Percentiles rank a stretch among this genome's conserved stretches.
These are phyloP conservation scores for Vannuccia rotundouncinata DNA, from an alignment of 2,888 invertebrate species.

Conservation along the genomic window DNA sequence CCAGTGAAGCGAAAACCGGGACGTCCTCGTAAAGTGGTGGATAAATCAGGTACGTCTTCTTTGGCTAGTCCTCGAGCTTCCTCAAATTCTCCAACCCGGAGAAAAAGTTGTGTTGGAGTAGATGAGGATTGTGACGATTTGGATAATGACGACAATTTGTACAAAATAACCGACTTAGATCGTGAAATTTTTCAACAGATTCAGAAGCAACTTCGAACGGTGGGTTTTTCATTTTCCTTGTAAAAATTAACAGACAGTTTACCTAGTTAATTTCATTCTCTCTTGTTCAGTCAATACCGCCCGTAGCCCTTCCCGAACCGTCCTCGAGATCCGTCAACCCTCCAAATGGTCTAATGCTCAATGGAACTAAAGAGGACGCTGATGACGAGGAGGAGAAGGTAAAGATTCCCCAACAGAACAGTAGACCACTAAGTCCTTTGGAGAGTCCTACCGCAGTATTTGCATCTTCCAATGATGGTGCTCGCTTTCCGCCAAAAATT, in stretches of 20 bases:
- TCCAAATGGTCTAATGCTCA: not conserved
- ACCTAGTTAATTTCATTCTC: too few relatives aligned
- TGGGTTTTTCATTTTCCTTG: not conserved
- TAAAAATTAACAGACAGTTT: too few relatives aligned
- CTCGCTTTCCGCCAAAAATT: constrained; percentile 70
- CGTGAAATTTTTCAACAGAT: not conserved
- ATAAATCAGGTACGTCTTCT: not conserved
- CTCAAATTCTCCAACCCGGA: not conserved
- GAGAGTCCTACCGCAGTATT: not conserved
- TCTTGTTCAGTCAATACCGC: not conserved
- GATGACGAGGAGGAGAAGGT: not conserved
- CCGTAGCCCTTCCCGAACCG: not conserved
- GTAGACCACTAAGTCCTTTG: not conserved
- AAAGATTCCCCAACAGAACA: not conserved
- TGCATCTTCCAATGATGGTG: not conserved
- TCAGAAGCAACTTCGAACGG: not conserved
- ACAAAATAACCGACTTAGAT: not conserved
- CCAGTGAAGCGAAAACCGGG: not conserved
- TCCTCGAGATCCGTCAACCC: not conserved
- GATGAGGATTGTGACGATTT: too few relatives aligned
- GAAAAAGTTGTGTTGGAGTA: not conserved
- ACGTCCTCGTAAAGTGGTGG: not conserved
- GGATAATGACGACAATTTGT: not conserved
- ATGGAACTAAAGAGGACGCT: not conserved
- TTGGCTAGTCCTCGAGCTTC: not conserved